Base-by-base conservation (phyloP, 2,888 invertebrate species). In the Melangyna quadrimaculata region DNA sequence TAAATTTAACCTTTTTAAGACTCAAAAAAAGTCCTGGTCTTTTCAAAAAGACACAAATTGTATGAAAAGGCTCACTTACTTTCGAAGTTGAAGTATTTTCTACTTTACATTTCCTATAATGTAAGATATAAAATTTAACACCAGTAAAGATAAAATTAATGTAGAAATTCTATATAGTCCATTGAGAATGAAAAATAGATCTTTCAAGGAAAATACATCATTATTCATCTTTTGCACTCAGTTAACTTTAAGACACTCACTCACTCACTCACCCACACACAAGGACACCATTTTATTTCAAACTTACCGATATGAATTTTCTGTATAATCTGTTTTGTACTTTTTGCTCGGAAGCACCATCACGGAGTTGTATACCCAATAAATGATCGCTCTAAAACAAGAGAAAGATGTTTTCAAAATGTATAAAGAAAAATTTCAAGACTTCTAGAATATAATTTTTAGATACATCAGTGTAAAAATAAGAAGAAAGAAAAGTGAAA, bases 341-440 rank as follows among this genome's bases (percentile, higher is more conserved):
- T 97, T 98, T 92, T 96, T 96, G 79, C 97, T 97, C 0, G 97
- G 96, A 88, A 98, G 93, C 61, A 98, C 95, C 97, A 98, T 97
- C 87, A 96, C 95, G 90, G 96, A 96, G 91, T 97, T 96, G 92
- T 96, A 96, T 83, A 97, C 96, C 97, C 97, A 98, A 93, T 97
- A 98, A 91, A 96, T 97, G 93, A 97, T 97, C 88, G 97, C 97
- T 86, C 96, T 94, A 10, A 40, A 89, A 88, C 78, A 74, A 82
- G 67, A 73, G 57, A 75, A 65, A 32, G 14, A 45, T 65, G 14
- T 65, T 57, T 63, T n/a, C 19, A n/a, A 55, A 83, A 70, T 70
- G 72, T 45, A 63, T 83, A 57, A 63, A 53, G 59, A 69, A 87
- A 59, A 65, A 55, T 55, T 29, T 61, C 7, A 55, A 51, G 55